Conservation (phyloP, 1,140 invertebrate genomes). For the Anoplolepis gracilipes region DNA sequence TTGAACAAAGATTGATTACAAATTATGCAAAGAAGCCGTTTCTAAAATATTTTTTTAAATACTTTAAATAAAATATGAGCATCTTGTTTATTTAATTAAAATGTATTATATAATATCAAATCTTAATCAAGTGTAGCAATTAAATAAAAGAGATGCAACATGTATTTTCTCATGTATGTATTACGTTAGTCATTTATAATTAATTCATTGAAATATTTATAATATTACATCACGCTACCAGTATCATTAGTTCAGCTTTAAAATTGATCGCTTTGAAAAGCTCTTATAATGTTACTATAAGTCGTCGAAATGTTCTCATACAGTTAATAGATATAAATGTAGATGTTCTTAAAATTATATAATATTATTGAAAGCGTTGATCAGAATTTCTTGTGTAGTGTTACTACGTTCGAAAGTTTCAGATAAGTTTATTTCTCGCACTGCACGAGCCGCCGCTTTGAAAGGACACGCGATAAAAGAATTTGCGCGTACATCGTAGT, state of each 20-base stretch:
- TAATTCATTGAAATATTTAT: slow-evolving; percentile 5
- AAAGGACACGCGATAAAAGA: slow-evolving; percentile 10
- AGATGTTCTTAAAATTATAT: not conserved
- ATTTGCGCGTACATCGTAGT: not conserved
- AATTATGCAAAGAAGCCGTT: not conserved
- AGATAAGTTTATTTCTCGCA: not conserved
- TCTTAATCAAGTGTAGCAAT: not conserved
- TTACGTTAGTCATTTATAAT: not conserved
- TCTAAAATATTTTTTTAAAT: not conserved
- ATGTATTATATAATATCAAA: not conserved
- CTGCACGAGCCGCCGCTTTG: not conserved
- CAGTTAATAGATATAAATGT: not conserved
- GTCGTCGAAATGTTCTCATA: not conserved
- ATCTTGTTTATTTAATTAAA: not conserved
- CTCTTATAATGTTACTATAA: not conserved
- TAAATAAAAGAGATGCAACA: not conserved
- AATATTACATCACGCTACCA: not conserved
- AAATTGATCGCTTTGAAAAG: slow-evolving; percentile 6
- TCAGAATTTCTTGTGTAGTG: not conserved
- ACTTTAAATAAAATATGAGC: no score
- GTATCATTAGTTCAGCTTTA: not conserved
- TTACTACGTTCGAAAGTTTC: not conserved
- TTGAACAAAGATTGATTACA: not conserved
- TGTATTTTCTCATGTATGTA: not conserved
- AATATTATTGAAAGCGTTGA: slow-evolving; percentile 4